Evolutionary conservation across 2,113 vertebrate genomes (phyloP).

Genomic region (Myanophis thanlyinensis): DNA sequence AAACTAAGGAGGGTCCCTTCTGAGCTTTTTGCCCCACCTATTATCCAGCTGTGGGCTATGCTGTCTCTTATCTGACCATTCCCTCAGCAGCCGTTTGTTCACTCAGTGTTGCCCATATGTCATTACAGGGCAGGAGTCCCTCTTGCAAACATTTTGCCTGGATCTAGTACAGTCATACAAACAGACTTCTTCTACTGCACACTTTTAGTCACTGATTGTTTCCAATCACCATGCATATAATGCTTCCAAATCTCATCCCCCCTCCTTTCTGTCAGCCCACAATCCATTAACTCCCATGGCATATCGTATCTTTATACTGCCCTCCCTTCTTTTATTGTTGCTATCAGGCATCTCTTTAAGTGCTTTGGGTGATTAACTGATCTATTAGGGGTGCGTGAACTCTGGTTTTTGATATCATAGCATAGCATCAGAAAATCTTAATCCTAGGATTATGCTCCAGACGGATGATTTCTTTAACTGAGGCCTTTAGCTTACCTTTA

Average conservation of each 20-base stretch:
- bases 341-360: slow-evolving; percentile 14
- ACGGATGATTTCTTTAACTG: not conserved
- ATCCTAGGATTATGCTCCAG: not conserved
- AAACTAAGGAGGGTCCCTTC: not conserved
- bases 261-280: slow-evolving; percentile 3
- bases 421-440: not conserved
- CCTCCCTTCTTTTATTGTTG: slow-evolving; percentile 37
- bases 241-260: not conserved
- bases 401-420: slow-evolving; percentile 3
- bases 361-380: slow-evolving; percentile 28
- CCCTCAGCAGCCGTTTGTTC: not conserved
- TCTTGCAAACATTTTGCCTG: not conserved
- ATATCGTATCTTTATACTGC: not conserved
- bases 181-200: not conserved
- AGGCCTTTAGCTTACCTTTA: not conserved
- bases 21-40: not conserved
- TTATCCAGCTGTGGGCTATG: not conserved
- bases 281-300: not conserved
- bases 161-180: not conserved
- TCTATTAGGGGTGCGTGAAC: fast-evolving
- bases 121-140: not conserved
- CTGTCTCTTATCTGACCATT: not conserved
- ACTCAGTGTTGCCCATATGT: not conserved
- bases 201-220: not conserved
- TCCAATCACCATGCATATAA: not conserved